Conservation (phyloP, 2,888 invertebrate species). For the Drosophila fulvimacula region DNA sequence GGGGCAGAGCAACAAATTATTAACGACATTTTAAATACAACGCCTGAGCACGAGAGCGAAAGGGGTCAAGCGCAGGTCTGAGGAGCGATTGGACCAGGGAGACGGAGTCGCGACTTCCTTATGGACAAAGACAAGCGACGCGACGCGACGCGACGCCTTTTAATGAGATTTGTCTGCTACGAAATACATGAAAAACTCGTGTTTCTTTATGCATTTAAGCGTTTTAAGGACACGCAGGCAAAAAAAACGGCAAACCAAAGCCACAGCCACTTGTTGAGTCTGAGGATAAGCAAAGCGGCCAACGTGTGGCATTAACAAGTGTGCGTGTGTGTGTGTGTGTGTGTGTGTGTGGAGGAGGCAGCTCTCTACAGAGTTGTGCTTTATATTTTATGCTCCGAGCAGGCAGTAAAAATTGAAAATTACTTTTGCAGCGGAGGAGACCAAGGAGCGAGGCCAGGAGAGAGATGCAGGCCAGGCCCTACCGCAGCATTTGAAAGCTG, state of each 20-base stretch:
- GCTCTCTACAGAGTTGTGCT: constrained; percentile 34
- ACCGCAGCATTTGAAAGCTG: constrained; percentile 77
- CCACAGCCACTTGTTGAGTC: constrained; percentile 33
- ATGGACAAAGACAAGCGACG: constrained; percentile 12
- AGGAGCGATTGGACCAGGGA: constrained; percentile 3
- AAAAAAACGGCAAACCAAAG: constrained; percentile 15
- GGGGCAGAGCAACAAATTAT: constrained; percentile 75
- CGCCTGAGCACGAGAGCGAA: constrained; percentile 56
- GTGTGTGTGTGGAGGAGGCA: constrained; percentile 23
- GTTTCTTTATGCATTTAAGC: constrained; percentile 62
- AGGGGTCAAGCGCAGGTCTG: constrained; percentile 50
- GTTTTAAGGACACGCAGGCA: constrained; percentile 71
- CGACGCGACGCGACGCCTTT: constrained; percentile 72
- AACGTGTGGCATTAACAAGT: constrained; percentile 59
- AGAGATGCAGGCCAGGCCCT: constrained; percentile 46
- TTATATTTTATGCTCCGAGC: constrained; percentile 66
- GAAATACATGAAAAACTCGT: constrained; percentile 70
- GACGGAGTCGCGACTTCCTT: constrained; percentile 22
- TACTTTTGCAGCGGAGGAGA: constrained; percentile 48
- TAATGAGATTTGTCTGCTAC: constrained; percentile 77
- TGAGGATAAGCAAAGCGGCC: constrained; percentile 36
- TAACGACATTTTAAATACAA: constrained; percentile 82
- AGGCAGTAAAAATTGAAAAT: constrained; percentile 77
- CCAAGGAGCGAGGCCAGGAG: background rate
- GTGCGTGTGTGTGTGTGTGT: constrained; percentile 16